Conservation (phyloP, 2,113 vertebrate species). For the Sprattus sprattus region DNA sequence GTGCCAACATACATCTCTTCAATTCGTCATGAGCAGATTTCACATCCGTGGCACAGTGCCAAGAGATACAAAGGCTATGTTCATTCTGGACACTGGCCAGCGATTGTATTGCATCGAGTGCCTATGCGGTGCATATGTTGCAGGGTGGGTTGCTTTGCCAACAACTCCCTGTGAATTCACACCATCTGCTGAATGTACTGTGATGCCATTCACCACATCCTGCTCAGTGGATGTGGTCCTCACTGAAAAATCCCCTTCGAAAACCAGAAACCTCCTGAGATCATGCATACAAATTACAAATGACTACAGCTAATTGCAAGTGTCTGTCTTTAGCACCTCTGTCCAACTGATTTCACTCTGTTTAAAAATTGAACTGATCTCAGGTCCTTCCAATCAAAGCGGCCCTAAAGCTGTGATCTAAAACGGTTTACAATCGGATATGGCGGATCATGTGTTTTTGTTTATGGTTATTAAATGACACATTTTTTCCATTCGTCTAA, state of each 20-base stretch:
- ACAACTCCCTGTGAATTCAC: background rate
- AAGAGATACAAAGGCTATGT: constrained; percentile 16
- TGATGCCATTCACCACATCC: constrained; percentile 13
- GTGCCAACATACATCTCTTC: constrained; percentile 2
- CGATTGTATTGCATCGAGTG: background rate
- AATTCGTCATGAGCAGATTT: background rate
- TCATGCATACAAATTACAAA: background rate
- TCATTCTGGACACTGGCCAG: constrained; percentile 1
- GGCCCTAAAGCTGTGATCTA: background rate
- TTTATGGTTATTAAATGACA: background rate
- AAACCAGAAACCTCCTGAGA: background rate
- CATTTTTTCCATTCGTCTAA: background rate
- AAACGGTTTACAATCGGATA: background rate
- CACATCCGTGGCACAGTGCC: background rate
- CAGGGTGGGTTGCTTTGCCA: background rate
- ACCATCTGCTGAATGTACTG: constrained; percentile 17
- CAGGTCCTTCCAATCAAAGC: background rate
- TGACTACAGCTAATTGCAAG: background rate
- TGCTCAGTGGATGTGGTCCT: background rate
- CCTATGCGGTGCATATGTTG: constrained; percentile 10
- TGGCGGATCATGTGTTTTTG: background rate
- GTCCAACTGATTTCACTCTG: background rate
- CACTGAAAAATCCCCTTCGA: background rate
- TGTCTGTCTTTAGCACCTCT: background rate
- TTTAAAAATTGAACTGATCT: background rate